Base-by-base conservation (phyloP, 2,113 vertebrate genomes). In the Nothocercus julius region DNA sequence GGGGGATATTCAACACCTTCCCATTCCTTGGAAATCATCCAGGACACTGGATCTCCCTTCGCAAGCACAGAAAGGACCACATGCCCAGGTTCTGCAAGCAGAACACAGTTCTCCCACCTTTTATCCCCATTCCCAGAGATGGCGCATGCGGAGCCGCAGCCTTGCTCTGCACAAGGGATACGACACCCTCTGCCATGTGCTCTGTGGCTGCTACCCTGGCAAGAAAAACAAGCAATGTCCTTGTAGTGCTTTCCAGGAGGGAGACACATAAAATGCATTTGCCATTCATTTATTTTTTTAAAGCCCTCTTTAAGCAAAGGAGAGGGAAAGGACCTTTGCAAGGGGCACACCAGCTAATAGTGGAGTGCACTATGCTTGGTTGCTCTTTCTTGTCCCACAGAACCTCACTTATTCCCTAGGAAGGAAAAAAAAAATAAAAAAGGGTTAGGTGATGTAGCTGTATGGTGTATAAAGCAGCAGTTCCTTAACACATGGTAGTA, bases 291-390 rank as follows among this genome's bases (percentile, higher is more conserved):
- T 92, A 25, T 85, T 54, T 69, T 69, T 53, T 58, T 3, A 76
- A 78, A 82, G 68, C 13, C 40, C 3, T 70, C 1, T 75, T 75
- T 64, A 82, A 72, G 77, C 51, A 73, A 78, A 87, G 34, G 36
- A 93, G 40, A 81, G 64, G 61, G 77, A 89, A 78, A n/a, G 28
- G 74, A 89, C 32, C 58, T 42, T 67, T 87, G 81, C 45, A 54
- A 69, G 66, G 25, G 25, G 12, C 5, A 19, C 16, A 1, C 16
- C 62, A 22, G 74, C 44, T 58, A 49, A 85, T 27, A 58, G 47
- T 40, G 74, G 69, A 91, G 53, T 5, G 1, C 82, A 59, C 58
- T 5, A 25, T 1, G 2, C 40, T 45, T 40, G 20, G 49, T 38
- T 85, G 68, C 32, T 6, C 51, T 77, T 92, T 93, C 40, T 66